phyloP scores from a whole-genome alignment of 2,797 vertebrate species.

The Antennarius maculatus region DNA sequence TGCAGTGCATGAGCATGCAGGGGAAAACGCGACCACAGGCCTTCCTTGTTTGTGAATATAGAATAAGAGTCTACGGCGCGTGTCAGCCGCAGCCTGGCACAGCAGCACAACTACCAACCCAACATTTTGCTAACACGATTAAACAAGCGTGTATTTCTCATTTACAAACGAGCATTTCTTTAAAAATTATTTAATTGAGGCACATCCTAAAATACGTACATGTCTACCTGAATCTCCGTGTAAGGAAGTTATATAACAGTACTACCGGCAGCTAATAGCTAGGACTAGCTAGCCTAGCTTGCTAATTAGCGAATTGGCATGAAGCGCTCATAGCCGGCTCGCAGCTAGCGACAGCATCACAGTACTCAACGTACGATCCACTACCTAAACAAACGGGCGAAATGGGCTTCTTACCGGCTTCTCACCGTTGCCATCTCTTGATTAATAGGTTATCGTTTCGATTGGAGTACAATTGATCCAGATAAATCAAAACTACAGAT shows the following conservation, averaged over 20 bases:
- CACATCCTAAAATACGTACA: background rate
- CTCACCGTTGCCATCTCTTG: constrained; percentile 84
- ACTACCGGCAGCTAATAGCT: constrained; percentile 64
- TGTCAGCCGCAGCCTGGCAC: constrained; percentile 31
- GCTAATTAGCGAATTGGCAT: constrained; percentile 41
- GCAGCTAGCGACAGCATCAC: constrained; percentile 51
- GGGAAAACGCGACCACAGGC: constrained; percentile 54
- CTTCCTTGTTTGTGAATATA: constrained; percentile 31
- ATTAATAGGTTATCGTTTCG: constrained; percentile 30
- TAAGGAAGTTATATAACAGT: constrained; percentile 18
- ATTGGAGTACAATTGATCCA: background rate
- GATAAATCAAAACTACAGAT: background rate
- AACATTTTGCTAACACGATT: background rate
- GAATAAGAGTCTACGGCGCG: constrained; percentile 29
- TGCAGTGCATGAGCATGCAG: constrained; percentile 67
- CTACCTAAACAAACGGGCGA: constrained; percentile 57
- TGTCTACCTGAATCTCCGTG: background rate
- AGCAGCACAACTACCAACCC: constrained; percentile 34
- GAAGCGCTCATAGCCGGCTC: constrained; percentile 47
- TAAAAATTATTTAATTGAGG: background rate
- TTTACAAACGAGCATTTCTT: too few relatives aligned
- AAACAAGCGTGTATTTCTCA: too few relatives aligned
- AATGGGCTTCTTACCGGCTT: constrained; percentile 80
- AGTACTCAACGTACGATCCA: constrained; percentile 52
- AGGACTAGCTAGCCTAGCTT: constrained; percentile 42